Conservation (phyloP, 2,888 invertebrate genomes). For the Sepiola atlantica region DNA sequence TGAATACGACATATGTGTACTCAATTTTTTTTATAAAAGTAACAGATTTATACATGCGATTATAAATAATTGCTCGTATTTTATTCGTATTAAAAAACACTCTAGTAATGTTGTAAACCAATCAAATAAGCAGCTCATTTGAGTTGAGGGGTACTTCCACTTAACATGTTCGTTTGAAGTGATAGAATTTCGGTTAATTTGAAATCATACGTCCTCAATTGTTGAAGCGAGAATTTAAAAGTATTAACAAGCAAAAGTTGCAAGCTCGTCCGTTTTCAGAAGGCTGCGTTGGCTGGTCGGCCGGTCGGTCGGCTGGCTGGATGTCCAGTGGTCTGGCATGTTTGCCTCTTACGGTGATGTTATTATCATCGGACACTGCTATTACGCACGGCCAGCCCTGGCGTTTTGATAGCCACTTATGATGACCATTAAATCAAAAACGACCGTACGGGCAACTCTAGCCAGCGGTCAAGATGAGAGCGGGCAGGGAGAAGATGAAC, state of each 20-base stretch:
- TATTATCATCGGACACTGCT: conserved; percentile 32
- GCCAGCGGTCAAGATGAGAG: neutral
- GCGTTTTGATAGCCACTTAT: conserved; percentile 1
- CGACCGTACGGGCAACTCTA: neutral
- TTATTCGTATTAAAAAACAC: too few relatives aligned
- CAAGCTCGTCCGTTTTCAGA: neutral
- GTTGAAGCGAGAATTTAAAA: neutral
- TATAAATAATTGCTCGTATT: too few relatives aligned
- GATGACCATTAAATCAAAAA: conserved; percentile 21
- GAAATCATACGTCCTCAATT: neutral
- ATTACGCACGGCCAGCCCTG: neutral
- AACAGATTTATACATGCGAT: too few relatives aligned
- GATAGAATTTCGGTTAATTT: neutral
- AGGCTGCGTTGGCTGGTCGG: neutral
- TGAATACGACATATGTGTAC: too few relatives aligned
- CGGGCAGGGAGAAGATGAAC: neutral
- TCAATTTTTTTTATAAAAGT: too few relatives aligned
- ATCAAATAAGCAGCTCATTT: too few relatives aligned
- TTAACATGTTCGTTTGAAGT: neutral
- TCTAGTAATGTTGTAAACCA: too few relatives aligned
- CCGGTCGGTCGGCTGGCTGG: neutral
- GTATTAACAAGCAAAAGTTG: neutral
- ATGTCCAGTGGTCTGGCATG: neutral
- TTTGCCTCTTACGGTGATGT: neutral
- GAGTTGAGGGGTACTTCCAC: too few relatives aligned